Percentiles rank a stretch among this genome's conserved stretches.
Evolutionary conservation across 2,888 invertebrate species (phyloP).

Genomic region (Drosophila nr. perissopoda): DNA sequence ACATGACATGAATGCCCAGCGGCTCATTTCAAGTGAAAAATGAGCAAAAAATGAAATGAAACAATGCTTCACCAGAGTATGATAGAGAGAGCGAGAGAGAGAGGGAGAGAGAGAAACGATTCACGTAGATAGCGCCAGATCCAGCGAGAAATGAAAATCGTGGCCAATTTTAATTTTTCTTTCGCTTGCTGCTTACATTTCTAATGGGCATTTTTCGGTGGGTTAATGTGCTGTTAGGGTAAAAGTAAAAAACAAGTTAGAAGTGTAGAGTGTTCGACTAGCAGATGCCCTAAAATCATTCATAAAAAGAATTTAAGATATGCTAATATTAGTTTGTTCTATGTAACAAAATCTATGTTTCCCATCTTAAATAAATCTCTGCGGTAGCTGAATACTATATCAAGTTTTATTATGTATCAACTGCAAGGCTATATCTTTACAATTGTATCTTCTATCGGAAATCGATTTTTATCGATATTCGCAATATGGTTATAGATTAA

Average conservation of each 20-base stretch:
- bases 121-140: conserved; percentile 32
- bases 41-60: conserved; percentile 81
- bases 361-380: background rate
- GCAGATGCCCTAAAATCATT: background rate
- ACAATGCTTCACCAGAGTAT: conserved; percentile 74
- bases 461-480: background rate
- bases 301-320: background rate
- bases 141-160: conserved; percentile 79
- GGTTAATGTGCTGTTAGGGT: conserved; percentile 81
- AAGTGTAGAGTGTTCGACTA: background rate
- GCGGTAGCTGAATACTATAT: background rate
- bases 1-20: conserved; percentile 78
- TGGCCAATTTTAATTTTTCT: conserved; percentile 84
- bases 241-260: conserved; percentile 52
- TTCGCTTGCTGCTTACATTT: conserved; percentile 69
- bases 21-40: conserved; percentile 79
- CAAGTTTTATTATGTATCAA: background rate
- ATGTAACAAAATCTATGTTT: background rate
- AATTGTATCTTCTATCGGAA: background rate
- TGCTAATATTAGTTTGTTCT: background rate
- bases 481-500: background rate
- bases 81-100: conserved; percentile 6
- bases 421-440: background rate
- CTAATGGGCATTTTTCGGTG: conserved; percentile 77
- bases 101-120: background rate